Base-by-base conservation (phyloP, 2,113 vertebrate species). In the Zootoca vivipara region DNA sequence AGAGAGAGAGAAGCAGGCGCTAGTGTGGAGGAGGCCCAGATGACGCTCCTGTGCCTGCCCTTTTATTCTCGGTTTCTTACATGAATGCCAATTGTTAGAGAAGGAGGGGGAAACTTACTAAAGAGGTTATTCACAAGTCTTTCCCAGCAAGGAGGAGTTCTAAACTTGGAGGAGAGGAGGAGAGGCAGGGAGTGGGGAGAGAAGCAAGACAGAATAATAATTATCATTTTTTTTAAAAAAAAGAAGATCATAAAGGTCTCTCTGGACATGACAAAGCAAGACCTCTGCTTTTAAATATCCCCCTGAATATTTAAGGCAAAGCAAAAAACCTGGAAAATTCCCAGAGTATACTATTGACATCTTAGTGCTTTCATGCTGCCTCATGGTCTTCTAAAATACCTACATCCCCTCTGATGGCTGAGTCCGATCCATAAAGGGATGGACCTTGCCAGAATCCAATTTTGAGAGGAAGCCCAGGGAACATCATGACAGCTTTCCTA, bases 381-480 rank as follows among this genome's bases (percentile, higher is more conserved):
- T 88, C 77, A 73, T 72, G 86, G 35, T 40, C 83, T 72, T 52
- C 35, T 89, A 75, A 33, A 64, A 75, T 72, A 64, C 28, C 28
- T n/a, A 64, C 28, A n/a, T n/a, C 65, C 46, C 52, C 70, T 86
- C 42, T 28, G 22, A 35, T 4, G 4, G 30, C 33, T 16, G 38
- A 9, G 3, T 12, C 58, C 20, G 69, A 83, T 83, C 83, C 79
- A 86, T 82, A 77, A 82, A 40, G 7, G 46, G 74, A 33, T 2
- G 5, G 42, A 1, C 1, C 73, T 20, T 24, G 46, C 58, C 58
- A n/a, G 13, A 38, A 15, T 24, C 35, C 70, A 16, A 70, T 65
- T 73, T 40, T 7, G 38, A 13, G 2, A 52, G 40, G 13, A 69
- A 82, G 77, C 28, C 62, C 56, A 4, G 2, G 20, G 42, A 72